Evolutionary conservation across 2,113 vertebrate species (phyloP).

Genomic region (Triplophysa rosa): DNA sequence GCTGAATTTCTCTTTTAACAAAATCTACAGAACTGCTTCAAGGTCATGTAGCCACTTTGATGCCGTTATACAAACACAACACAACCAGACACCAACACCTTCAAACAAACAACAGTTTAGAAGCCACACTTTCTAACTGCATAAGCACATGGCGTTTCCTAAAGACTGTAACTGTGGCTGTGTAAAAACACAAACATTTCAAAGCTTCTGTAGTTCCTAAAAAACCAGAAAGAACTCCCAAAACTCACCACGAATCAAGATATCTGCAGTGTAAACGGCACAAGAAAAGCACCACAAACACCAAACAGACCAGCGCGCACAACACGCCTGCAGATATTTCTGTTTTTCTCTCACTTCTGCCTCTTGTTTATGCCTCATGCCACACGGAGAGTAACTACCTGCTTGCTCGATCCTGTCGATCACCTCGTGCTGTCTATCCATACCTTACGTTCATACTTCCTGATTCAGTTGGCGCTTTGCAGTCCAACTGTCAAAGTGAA

Average conservation of each 20-base stretch:
- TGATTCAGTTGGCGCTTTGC: constrained; percentile 63
- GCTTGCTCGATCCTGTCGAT: constrained; percentile 16
- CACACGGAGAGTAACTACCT: constrained; percentile 16
- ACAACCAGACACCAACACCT: not conserved
- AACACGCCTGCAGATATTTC: not conserved
- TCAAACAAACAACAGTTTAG: not conserved
- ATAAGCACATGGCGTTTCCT: not conserved
- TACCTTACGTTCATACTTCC: constrained; percentile 66
- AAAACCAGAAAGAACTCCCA: not conserved
- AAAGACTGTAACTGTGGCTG: not conserved
- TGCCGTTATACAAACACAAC: constrained; percentile 2
- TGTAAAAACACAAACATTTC: not conserved
- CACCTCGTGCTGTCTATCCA: constrained; percentile 58
- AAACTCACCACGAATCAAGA: constrained; percentile 8
- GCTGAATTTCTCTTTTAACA: not conserved
- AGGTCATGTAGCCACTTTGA: constrained; percentile 32
- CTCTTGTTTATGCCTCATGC: not conserved
- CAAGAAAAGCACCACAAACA: not conserved
- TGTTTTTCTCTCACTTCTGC: not conserved
- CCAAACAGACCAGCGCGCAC: not conserved
- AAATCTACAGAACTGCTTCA: constrained; percentile 16
- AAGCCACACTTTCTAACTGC: not conserved
- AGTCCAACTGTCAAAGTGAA: constrained; percentile 71
- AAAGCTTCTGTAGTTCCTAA: not conserved
- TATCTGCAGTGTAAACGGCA: not conserved